Evolutionary conservation across 2,113 vertebrate genomes (phyloP).

Genomic region (Lonchura striata): DNA sequence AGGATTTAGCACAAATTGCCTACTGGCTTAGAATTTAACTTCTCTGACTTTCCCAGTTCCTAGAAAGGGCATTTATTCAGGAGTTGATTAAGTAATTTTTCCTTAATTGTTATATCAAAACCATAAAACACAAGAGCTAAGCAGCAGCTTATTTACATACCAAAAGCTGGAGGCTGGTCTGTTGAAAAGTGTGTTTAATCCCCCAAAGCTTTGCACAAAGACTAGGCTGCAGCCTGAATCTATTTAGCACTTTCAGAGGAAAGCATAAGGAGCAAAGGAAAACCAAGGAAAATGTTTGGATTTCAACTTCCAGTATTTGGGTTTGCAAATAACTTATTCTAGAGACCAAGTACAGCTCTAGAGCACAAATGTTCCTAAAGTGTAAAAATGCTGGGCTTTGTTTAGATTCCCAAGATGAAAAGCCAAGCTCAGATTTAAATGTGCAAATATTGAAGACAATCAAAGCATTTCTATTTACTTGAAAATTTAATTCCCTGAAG

Average conservation of each 20-base stretch:
- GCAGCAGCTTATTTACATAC: conserved; percentile 3
- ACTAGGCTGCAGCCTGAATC: background rate
- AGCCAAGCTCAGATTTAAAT: background rate
- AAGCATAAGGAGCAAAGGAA: conserved; percentile 39
- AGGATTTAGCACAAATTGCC: background rate
- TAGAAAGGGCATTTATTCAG: background rate
- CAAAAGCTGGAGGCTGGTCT: background rate
- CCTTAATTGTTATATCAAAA: background rate
- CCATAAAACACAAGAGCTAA: background rate
- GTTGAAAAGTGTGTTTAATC: background rate
- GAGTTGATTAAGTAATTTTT: background rate
- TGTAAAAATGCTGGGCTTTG: background rate
- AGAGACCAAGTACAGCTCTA: background rate
- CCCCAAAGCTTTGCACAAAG: background rate
- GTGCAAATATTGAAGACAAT: background rate
- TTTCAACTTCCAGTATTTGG: conserved; percentile 4
- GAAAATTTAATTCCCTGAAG: background rate
- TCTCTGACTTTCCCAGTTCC: background rate
- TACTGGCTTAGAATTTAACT: background rate
- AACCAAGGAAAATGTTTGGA: conserved; percentile 26
- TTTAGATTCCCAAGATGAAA: background rate
- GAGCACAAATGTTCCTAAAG: background rate
- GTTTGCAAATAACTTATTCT: background rate
- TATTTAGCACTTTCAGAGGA: conserved; percentile 9
- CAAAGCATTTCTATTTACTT: background rate